A percentile compares a stretch with the other conserved stretches of the same genome.
Evolutionary conservation across 2,113 vertebrate genomes (phyloP).

Genomic region (Mormyrus iriodes): DNA sequence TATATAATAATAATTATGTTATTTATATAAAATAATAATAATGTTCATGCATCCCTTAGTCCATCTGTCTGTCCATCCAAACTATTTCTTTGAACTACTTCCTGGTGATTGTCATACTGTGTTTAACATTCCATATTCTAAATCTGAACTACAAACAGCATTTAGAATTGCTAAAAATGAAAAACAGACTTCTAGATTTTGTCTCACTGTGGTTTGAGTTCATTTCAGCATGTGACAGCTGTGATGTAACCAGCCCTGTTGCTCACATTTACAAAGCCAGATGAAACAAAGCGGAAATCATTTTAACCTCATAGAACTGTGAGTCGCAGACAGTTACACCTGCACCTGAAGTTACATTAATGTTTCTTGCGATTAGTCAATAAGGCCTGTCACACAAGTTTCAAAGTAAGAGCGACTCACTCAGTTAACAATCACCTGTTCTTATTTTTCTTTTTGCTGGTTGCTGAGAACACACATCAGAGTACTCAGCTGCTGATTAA

Average conservation of each 20-base stretch:
- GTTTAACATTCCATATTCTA: not conserved
- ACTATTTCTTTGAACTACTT: not conserved
- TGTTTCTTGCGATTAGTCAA: not conserved
- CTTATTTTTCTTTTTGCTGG: not conserved
- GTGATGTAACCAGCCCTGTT: not conserved
- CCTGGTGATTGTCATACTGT: not conserved
- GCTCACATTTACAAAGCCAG: not conserved
- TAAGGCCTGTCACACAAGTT: not conserved
- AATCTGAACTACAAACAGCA: not conserved
- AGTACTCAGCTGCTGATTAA: not conserved
- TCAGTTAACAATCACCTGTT: not conserved
- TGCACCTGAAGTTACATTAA: not conserved
- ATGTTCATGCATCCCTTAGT: no score
- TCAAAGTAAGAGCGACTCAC: not conserved
- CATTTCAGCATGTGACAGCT: not conserved
- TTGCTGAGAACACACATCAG: not conserved
- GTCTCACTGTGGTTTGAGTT: not conserved
- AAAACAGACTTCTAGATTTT: not conserved
- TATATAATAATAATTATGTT: no score
- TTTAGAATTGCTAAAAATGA: not conserved
- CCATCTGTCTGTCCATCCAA: not conserved
- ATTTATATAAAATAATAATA: no score
- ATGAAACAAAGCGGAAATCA: not conserved
- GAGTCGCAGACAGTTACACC: not conserved
- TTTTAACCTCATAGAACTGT: not conserved